These are phyloP conservation scores for Cyphomyrus plagiostoma DNA, from an alignment of 2,113 vertebrate species.

Conservation along the genomic window DNA sequence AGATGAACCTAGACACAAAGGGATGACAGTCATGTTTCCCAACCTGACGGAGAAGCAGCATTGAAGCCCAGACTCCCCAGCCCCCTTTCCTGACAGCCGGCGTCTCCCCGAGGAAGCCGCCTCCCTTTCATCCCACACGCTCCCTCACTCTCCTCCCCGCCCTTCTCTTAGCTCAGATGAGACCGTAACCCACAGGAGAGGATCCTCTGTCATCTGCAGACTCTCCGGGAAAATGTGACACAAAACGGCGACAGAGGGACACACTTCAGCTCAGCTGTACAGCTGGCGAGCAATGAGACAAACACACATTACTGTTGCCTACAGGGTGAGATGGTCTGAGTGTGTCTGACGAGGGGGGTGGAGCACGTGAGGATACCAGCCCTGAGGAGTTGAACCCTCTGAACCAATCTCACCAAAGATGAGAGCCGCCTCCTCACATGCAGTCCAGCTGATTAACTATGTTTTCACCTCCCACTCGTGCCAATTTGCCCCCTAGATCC, in stretches of 20 bases:
- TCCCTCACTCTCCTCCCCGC: not conserved
- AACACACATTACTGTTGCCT: not conserved
- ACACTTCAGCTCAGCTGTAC: not conserved
- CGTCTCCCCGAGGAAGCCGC: not conserved
- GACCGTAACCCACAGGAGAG: not conserved
- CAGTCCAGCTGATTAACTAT: not conserved
- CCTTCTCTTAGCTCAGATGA: not conserved
- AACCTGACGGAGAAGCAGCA: not conserved
- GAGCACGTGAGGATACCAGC: not conserved
- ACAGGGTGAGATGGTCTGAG: not conserved
- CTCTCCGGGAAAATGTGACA: not conserved
- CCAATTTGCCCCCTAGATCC: not conserved
- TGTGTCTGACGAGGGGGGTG: not conserved
- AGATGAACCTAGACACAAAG: not conserved
- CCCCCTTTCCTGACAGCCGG: not conserved
- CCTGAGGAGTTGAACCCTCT: not conserved
- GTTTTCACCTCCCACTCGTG: not conserved
- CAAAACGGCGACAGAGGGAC: not conserved
- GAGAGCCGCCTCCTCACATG: not conserved
- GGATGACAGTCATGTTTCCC: not conserved
- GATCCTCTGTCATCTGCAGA: not conserved
- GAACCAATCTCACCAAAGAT: not conserved
- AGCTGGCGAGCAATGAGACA: not conserved
- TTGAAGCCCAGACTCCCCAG: not conserved
- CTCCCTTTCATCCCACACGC: not conserved